Evolutionary conservation across 2,113 vertebrate species (phyloP), one percentile per base, ranked within the genome.

Genomic region (Narcine bancroftii): DNA sequence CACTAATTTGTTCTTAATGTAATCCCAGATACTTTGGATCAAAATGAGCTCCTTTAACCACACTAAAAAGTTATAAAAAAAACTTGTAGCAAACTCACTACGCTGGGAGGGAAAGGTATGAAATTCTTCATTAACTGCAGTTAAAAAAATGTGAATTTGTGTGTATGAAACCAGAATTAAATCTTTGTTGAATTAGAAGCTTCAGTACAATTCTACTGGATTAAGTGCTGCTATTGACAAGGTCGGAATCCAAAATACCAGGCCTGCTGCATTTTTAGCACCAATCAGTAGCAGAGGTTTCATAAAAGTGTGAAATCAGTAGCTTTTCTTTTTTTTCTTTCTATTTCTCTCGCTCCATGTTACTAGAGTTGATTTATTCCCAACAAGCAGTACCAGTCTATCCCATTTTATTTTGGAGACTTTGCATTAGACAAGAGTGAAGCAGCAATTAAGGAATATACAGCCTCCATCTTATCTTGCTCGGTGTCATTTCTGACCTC

Each of bases 271-370:
- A 89, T 2, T 19, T 89, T 60, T 9, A 39, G 21, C 60, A 87
- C 50, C 11, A 89, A 65, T 42, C 85, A 89, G 85, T 65, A 65
- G n/a, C 2, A 39, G 60, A 89, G 53, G 56, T 89, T 87, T 36
- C 1, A 33, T 7, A 11, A 85, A 15, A 15, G 53, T n/a, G 47
- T 33, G 45, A 56, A 83, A 85, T 4, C 81, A 50, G 50, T 15
- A 21, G 24, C 42, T 29, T 47, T 85, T 21, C 50, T 60, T 85
- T 19, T 85, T 85, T n/a, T 85, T 19, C n/a, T 60, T 17, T 29
- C 81, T 29, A 85, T 85, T 60, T 60, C 56, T 17, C 81, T 85
- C 53, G 33, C 81, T 85, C 53, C 81, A 85, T 56, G 81, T 60
- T 85, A 33, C 29, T n/a, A 60, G 10, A 36, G 15, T 29, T n/a